Evolutionary conservation across 1,140 invertebrate genomes (phyloP).

Genomic region (Protaetia brevitarsis): DNA sequence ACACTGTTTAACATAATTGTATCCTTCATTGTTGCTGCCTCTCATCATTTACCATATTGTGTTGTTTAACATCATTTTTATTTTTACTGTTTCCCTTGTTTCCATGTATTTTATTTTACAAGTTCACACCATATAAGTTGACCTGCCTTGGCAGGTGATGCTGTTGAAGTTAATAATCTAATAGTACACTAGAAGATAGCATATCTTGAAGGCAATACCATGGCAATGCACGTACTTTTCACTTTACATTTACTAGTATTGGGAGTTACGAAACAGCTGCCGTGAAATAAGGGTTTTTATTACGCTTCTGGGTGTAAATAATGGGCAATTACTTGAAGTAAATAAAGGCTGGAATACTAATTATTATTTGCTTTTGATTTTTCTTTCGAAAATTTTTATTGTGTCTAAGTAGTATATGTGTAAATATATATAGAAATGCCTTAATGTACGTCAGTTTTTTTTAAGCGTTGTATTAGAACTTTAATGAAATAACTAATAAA

Average conservation of each 20-base stretch:
- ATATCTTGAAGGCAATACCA: constrained; percentile 1
- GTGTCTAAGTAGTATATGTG: too few relatives aligned
- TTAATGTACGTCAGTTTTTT: too few relatives aligned
- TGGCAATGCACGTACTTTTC: constrained; percentile 15
- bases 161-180: constrained; percentile 13
- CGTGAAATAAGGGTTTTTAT: background rate
- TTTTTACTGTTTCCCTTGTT: background rate
- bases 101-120: background rate
- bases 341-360: background rate
- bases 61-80: background rate
- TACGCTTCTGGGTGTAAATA: constrained; percentile 5
- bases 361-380: background rate
- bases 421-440: too few relatives aligned
- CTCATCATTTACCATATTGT: background rate
- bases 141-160: background rate
- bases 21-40: background rate
- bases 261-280: constrained; percentile 4
- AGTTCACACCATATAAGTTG: constrained; percentile 3
- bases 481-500: too few relatives aligned
- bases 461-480: too few relatives aligned
- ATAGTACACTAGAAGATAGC: constrained; percentile 6
- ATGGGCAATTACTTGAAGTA: background rate
- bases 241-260: background rate
- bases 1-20: constrained; percentile 13
- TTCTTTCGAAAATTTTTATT: background rate